These are phyloP conservation scores for Heliconius nattereri DNA, from an alignment of 1,140 invertebrate genomes.

Conservation along the genomic window DNA sequence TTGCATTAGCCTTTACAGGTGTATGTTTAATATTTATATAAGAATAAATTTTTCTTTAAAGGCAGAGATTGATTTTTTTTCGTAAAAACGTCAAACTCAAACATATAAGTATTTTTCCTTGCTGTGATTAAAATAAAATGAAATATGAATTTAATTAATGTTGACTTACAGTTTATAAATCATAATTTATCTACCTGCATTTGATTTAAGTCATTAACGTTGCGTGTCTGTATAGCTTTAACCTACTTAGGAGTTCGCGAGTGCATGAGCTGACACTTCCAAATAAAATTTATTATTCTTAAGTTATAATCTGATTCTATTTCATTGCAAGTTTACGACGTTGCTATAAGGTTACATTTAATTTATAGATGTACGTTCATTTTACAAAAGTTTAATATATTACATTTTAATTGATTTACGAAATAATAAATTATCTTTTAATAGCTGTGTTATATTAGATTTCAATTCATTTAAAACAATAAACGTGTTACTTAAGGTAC, in stretches of 20 bases:
- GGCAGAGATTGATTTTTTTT: not conserved
- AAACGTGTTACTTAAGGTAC: no score
- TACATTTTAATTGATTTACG: constrained; percentile 12
- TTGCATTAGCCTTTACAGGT: not conserved
- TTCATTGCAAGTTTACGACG: constrained; percentile 21
- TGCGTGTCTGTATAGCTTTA: constrained; percentile 42
- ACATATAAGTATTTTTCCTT: not conserved
- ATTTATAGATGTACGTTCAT: constrained; percentile 14
- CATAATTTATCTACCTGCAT: constrained; percentile 23
- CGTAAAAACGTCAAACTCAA: not conserved
- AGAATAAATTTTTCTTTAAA: not conserved
- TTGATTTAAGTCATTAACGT: constrained; percentile 29
- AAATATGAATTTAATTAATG: constrained; percentile 24
- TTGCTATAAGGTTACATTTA: constrained; percentile 34
- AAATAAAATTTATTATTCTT: constrained; percentile 45
- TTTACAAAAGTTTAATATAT: constrained; percentile 12
- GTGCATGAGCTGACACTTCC: constrained; percentile 40
- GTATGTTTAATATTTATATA: not conserved
- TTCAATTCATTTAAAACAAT: not conserved
- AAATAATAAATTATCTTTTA: not conserved
- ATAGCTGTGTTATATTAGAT: not conserved
- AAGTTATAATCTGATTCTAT: constrained; percentile 38
- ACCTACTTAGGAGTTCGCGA: constrained; percentile 43
- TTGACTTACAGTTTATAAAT: constrained; percentile 23
- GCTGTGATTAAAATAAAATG: constrained; percentile 15